Evolutionary conservation across 2,797 vertebrate genomes (phyloP).

Genomic region (Monodelphis domestica): DNA sequence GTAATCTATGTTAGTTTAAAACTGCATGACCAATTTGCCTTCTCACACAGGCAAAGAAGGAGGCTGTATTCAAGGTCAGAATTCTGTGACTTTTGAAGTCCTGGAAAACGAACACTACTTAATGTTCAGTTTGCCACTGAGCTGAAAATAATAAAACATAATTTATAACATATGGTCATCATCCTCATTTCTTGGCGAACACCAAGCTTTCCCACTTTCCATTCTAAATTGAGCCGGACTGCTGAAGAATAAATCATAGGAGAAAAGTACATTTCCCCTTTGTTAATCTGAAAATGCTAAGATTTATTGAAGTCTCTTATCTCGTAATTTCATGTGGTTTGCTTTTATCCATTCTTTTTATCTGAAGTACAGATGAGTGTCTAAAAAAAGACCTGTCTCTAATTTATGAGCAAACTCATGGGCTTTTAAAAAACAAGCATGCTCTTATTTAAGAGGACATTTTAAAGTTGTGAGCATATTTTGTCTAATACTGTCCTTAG

Average conservation of each 20-base stretch:
- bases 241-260: conserved; percentile 53
- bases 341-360: conserved; percentile 63
- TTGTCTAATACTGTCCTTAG: conserved; percentile 3
- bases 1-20: conserved; percentile 55
- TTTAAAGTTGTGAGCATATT: conserved; percentile 24
- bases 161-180: conserved; percentile 12
- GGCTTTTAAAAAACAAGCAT: conserved; percentile 1
- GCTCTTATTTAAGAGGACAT: neutral
- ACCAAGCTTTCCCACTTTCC: conserved; percentile 51
- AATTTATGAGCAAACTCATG: conserved; percentile 54
- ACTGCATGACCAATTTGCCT: conserved; percentile 40
- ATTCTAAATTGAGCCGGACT: conserved; percentile 53
- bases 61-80: conserved; percentile 36
- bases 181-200: conserved; percentile 63
- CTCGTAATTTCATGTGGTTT: conserved; percentile 57
- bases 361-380: conserved; percentile 57
- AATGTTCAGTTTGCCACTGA: conserved; percentile 29
- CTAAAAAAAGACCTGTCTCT: conserved; percentile 38
- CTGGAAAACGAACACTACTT: conserved; percentile 57
- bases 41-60: conserved; percentile 19
- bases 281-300: conserved; percentile 55
- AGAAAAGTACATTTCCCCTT: conserved; percentile 64
- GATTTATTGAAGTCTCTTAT: conserved; percentile 40
- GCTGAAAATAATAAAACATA: conserved; percentile 40
- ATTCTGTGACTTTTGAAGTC: conserved; percentile 40